Base-by-base conservation (phyloP, 2,113 vertebrate species). In the Hoplias malabaricus region DNA sequence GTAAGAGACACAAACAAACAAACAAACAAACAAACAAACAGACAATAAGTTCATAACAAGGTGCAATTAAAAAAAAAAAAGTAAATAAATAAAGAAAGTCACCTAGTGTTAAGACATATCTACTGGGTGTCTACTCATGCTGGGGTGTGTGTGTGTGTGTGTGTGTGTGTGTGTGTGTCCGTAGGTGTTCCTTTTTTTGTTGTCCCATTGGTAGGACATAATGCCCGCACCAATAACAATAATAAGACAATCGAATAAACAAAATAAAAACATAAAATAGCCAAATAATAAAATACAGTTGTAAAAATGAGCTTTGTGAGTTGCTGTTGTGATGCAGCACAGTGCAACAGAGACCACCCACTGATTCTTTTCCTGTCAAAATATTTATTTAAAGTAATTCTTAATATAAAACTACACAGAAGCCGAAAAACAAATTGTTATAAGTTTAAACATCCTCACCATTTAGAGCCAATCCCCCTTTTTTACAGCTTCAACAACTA, bases 91-190 rank as follows among this genome's bases (percentile, higher is more conserved):
- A 21, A 27, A 69, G 11, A 50, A 10, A 8, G 12, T 36, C 34
- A 25, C 40, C 21, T 16, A 25, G 50, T 38, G 34, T 6, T 67
- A 23, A 2, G 3, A n/a, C 33, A n/a, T 70, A 46, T 31, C 0
- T 13, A 46, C n/a, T 21, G 33, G 34, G 0, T 43, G 23, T 59
- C 16, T 43, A 21, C 31, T 56, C 61, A 29, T 65, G 68, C 42
- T 50, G 34, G 19, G 33, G 27, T 53, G 34, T 21, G 10, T 53
- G 25, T 69, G 42, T 77, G 66, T 65, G 21, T 34, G 40, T 46
- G 54, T 61, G 31, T 77, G 42, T 59, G 42, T 77, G 38, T 69
- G 16, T 46, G 59, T 56, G 65, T 59, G 56, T 57, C 34, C 62
- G 33, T 71, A 25, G 29, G 25, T 9, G 33, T 56, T 11, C 25